A percentile compares a stretch with the other conserved stretches of the same genome.
Conservation (phyloP, 2,113 vertebrate genomes). For the Mohoua ochrocephala region DNA sequence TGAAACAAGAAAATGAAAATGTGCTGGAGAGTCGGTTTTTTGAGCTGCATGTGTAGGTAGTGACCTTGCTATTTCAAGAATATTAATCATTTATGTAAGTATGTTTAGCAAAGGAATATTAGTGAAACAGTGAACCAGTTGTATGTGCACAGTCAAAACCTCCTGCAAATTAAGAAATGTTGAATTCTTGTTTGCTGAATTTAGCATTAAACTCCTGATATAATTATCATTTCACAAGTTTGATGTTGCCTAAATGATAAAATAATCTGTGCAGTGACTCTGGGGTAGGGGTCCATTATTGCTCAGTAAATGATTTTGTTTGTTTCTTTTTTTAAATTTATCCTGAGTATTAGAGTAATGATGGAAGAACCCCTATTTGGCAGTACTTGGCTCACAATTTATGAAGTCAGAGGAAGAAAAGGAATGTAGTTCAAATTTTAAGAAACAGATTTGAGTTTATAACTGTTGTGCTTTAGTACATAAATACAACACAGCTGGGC, state of each 20-base stretch:
- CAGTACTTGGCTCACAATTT: neutral
- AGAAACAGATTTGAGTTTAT: neutral
- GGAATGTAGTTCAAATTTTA: neutral
- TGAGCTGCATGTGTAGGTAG: neutral
- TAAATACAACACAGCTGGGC: neutral
- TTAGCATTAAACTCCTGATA: neutral
- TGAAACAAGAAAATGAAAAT: neutral
- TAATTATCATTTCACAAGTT: neutral
- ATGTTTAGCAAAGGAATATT: neutral
- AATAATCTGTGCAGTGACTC: neutral
- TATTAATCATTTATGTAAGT: neutral
- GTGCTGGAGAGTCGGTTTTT: neutral
- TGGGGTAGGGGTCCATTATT: neutral
- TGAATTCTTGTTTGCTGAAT: neutral
- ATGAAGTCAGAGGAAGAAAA: neutral
- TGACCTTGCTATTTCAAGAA: neutral
- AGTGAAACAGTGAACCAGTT: neutral
- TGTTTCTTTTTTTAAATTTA: neutral
- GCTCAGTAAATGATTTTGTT: neutral
- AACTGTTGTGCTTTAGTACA: neutral
- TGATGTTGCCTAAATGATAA: neutral
- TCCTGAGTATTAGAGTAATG: neutral
- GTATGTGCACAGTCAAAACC: neutral
- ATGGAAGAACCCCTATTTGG: neutral
- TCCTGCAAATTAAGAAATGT: neutral